Evolutionary conservation across 2,113 vertebrate genomes (phyloP).

Genomic region (Stercorarius parasiticus): DNA sequence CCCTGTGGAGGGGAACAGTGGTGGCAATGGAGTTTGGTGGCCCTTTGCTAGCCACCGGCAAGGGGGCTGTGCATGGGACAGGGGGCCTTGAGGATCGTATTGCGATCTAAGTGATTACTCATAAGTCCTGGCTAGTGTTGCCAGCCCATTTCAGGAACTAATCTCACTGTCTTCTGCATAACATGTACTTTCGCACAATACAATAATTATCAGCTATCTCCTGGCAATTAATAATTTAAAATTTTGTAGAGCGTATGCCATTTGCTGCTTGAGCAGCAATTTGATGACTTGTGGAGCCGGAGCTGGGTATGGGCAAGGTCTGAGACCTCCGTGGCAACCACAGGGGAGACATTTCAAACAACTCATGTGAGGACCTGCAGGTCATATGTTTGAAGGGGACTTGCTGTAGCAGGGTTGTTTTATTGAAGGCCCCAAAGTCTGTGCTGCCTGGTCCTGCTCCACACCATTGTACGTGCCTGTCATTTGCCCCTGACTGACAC

Average conservation of each 20-base stretch:
- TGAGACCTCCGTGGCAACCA: not conserved
- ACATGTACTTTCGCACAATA: not conserved
- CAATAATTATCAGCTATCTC: not conserved
- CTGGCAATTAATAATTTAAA: not conserved
- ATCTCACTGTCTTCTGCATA: not conserved
- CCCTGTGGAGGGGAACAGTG: fast-evolving
- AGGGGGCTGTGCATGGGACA: not conserved
- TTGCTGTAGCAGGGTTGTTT: not conserved
- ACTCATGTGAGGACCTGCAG: not conserved
- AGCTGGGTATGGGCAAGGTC: not conserved
- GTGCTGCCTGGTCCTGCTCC: not conserved
- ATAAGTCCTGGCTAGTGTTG: not conserved
- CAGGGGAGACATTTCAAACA: not conserved
- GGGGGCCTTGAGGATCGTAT: not conserved
- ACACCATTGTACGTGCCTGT: not conserved
- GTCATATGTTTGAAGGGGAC: not conserved
- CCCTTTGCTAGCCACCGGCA: not conserved
- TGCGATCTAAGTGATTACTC: not conserved
- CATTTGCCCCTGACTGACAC: not conserved
- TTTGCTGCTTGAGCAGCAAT: not conserved
- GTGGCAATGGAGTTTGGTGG: not conserved
- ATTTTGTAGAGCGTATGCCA: not conserved
- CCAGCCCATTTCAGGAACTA: not conserved
- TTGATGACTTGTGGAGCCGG: not conserved
- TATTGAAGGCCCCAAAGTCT: not conserved